Base-by-base conservation (phyloP, 1,140 invertebrate genomes). In the Ectropis grisescens region DNA sequence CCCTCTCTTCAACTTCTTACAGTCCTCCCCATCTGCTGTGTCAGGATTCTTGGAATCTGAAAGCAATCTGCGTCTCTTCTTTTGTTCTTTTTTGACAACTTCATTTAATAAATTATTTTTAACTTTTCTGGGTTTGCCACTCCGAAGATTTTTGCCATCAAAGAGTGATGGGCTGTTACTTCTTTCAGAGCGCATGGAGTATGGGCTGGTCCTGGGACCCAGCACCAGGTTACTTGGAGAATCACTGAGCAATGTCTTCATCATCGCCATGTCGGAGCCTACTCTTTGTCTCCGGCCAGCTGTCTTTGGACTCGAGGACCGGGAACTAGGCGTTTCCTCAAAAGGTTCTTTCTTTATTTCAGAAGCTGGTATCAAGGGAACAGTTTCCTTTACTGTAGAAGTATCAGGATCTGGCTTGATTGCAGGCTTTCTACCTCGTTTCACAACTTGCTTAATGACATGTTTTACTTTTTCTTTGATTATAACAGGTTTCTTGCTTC, bases 101-200 rank as follows among this genome's bases (percentile, higher is more conserved):
- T 84, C 81, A 59, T 67, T 78, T 26, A 86, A 65, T 11, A 86
- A 50, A 41, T 85, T 84, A 28, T 69, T 82, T 33, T 85, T 80
- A 3, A 84, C 59, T 37, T 86, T 85, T 11, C 85, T 65, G 43
- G 87, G 82, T 54, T 89, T 90, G 0, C 88, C 88, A 56, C 89
- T 90, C 30, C 88, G 74, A 25, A 90, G 70, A 29, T 86, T 85
- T 36, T 87, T 84, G 7, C 50, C 58, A 47, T 74, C 67, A 47
- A 65, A 58, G 16, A 74, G 40, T 37, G 74, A 75, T 16, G 79
- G 79, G 39, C 82, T 83, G 49, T 79, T 78, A 42, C 82, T 81
- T 43, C 82, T 59, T 50, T 86, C 85, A 8, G 84, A 85, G 26
- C 85, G 61, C 53, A 85, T 86, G 13, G 79, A 82, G 40, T 85